Percentiles rank a stretch among this genome's conserved stretches.
Conservation (phyloP, 2,888 invertebrate species). For the Folsomia candida region DNA sequence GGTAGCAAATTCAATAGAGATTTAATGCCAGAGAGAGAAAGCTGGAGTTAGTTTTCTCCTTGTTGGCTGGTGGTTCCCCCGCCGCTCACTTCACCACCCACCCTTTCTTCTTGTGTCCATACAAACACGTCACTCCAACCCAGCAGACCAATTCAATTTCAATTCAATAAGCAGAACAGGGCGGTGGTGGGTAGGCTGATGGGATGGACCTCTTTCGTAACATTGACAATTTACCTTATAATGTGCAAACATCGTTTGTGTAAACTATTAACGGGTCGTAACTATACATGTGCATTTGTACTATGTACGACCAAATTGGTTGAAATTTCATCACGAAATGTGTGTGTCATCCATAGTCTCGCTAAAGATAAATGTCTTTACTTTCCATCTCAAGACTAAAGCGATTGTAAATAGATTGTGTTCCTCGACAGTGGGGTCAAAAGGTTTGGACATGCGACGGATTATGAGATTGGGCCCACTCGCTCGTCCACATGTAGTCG, state of each 20-base stretch:
- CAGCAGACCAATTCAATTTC: neutral
- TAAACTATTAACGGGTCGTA: no score
- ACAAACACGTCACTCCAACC: neutral
- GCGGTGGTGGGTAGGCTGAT: no score
- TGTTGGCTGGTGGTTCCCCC: neutral
- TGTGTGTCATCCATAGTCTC: no score
- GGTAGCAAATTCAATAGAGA: slow-evolving; percentile 11
- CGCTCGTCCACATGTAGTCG: no score
- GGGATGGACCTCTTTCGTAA: no score
- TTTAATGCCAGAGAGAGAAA: slow-evolving; percentile 10
- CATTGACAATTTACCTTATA: no score
- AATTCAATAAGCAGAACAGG: neutral
- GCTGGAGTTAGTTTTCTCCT: neutral
- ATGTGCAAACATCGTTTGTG: no score
- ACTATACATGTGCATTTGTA: no score
- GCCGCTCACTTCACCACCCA: neutral
- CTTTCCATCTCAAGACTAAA: neutral
- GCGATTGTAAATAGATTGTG: neutral
- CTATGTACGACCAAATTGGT: no score
- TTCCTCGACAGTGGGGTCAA: neutral
- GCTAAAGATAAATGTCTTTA: neutral
- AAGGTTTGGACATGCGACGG: neutral
- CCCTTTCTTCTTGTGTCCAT: neutral
- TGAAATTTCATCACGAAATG: no score
- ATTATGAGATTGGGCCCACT: neutral